phyloP scores from a whole-genome alignment of 2,113 vertebrate genomes.

The Acinonyx jubatus region DNA sequence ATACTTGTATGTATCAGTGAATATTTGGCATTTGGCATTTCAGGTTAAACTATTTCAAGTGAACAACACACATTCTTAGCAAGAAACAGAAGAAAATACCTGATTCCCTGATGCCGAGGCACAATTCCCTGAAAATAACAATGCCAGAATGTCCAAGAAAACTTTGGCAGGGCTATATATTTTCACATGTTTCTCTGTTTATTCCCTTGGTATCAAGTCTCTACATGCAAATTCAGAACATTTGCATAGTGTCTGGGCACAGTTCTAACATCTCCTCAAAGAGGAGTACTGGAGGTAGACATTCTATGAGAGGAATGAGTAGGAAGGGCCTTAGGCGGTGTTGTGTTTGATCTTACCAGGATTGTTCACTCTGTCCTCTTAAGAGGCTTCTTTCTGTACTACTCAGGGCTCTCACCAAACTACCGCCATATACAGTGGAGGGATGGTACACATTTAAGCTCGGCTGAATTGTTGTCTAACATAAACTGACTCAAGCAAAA shows the following conservation, averaged over 20 bases:
- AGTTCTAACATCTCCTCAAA: neutral
- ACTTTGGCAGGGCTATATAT: neutral
- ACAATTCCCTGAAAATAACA: neutral
- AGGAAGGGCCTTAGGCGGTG: neutral
- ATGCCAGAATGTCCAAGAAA: neutral
- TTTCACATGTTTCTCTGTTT: neutral
- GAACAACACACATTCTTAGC: neutral
- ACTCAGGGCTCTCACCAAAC: neutral
- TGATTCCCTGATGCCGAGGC: neutral
- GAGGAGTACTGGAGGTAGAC: neutral
- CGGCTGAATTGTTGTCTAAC: neutral
- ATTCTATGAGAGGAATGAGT: neutral
- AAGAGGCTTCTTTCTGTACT: neutral
- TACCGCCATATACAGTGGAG: too few species aligned
- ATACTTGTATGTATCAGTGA: neutral
- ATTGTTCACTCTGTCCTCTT: neutral
- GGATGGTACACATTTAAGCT: neutral
- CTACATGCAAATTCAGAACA: neutral
- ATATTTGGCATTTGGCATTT: neutral
- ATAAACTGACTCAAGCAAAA: neutral
- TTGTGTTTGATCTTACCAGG: neutral
- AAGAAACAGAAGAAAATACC: constrained; percentile 1
- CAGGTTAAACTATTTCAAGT: neutral
- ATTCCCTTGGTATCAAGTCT: neutral
- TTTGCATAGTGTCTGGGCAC: neutral